These are phyloP conservation scores for Drosophila arawakana DNA, from an alignment of 1,140 invertebrate species.

Conservation along the genomic window DNA sequence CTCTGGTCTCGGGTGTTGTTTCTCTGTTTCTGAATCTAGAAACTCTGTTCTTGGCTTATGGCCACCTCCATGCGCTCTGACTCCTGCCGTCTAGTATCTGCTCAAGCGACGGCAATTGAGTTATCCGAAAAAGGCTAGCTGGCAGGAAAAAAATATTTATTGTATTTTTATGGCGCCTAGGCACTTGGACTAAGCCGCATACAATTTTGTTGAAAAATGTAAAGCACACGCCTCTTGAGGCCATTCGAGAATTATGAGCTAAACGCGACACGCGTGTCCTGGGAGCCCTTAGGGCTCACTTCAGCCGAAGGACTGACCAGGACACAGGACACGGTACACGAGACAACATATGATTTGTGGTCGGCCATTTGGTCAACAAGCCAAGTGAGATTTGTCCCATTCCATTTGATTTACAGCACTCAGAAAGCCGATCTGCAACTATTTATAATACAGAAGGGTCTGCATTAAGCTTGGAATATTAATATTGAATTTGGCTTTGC, in stretches of 20 bases:
- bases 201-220: conserved; percentile 78
- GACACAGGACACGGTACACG: conserved; percentile 1
- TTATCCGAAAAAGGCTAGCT: conserved; percentile 79
- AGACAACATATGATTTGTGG: conserved; percentile 64
- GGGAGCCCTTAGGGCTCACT: conserved; percentile 26
- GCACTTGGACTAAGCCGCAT: conserved; percentile 59
- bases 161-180: conserved; percentile 79
- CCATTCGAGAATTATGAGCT: conserved; percentile 70
- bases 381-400: conserved; percentile 45
- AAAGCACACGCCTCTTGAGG: conserved; percentile 51
- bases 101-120: conserved; percentile 67
- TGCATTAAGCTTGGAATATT: too few relatives aligned
- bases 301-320: conserved; percentile 16
- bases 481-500: too few relatives aligned
- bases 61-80: neutral
- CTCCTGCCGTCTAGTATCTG: conserved; percentile 33
- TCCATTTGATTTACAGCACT: conserved; percentile 32
- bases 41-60: neutral
- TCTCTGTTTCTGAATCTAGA: neutral
- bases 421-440: neutral
- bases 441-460: too few relatives aligned
- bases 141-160: conserved; percentile 66
- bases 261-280: conserved; percentile 67
- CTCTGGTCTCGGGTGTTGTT: too few relatives aligned
- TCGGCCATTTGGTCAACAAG: conserved; percentile 54